Percentiles rank a stretch among this genome's conserved stretches.
Evolutionary conservation across 2,113 vertebrate species (phyloP).

Genomic region (Notothenia rossii): DNA sequence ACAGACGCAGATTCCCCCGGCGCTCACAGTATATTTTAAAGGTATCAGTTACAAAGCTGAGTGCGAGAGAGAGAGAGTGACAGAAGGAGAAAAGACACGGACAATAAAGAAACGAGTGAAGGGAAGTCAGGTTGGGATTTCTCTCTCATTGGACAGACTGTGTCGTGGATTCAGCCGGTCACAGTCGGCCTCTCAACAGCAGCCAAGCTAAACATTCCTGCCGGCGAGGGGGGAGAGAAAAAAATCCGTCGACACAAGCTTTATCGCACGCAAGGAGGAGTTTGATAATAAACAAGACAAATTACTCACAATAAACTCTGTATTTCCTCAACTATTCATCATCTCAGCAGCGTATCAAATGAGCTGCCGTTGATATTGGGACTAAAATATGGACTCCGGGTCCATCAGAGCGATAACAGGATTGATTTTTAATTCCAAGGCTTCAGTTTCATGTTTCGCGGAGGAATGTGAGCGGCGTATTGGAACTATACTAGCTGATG

Average conservation of each 20-base stretch:
- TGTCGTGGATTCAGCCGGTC: constrained; percentile 37
- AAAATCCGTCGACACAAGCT: constrained; percentile 11
- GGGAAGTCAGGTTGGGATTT: constrained; percentile 18
- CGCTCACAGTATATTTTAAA: constrained; percentile 67
- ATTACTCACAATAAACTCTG: constrained; percentile 50
- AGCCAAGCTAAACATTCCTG: constrained; percentile 70
- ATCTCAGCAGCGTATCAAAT: constrained; percentile 32
- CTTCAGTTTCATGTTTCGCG: constrained; percentile 45
- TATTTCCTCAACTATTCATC: constrained; percentile 56
- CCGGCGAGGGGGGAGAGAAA: neutral
- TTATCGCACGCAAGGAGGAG: constrained; percentile 46
- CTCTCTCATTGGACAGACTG: constrained; percentile 17
- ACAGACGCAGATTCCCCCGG: constrained; percentile 62
- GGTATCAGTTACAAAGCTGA: constrained; percentile 72
- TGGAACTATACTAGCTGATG: neutral
- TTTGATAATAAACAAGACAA: constrained; percentile 70
- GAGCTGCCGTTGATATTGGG: neutral
- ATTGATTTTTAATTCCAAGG: constrained; percentile 24
- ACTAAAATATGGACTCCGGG: neutral
- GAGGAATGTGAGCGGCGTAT: constrained; percentile 30
- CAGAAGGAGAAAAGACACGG: constrained; percentile 7
- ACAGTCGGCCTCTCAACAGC: constrained; percentile 32
- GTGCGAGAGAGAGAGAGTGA: neutral
- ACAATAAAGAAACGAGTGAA: constrained; percentile 35
- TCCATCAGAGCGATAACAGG: constrained; percentile 29